phyloP scores from a whole-genome alignment of 2,113 vertebrate genomes.

The Mormyrus iriodes region DNA sequence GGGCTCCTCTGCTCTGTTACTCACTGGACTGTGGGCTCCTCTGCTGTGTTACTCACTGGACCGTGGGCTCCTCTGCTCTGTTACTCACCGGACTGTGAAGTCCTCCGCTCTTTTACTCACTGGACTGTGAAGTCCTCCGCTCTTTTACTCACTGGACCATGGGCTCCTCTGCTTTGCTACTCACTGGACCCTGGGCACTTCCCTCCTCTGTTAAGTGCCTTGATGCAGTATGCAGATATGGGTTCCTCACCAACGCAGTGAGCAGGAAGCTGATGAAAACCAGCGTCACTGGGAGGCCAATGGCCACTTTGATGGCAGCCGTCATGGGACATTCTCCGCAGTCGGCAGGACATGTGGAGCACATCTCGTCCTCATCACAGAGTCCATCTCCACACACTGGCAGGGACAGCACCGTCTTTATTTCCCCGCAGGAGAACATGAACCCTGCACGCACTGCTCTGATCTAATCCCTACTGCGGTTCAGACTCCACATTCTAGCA shows the following conservation, averaged over 20 bases:
- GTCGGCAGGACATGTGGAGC: conserved; percentile 66
- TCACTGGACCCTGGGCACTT: neutral
- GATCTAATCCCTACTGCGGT: neutral
- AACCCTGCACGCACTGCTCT: neutral
- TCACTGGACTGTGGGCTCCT: neutral
- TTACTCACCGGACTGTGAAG: too few relatives aligned
- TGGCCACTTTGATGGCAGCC: conserved; percentile 48
- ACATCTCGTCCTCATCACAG: conserved; percentile 70
- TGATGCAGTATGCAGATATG: neutral
- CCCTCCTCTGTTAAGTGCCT: neutral
- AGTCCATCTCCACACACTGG: conserved; percentile 67
- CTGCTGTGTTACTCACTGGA: too few relatives aligned
- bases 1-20: neutral
- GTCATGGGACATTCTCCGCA: conserved; percentile 69
- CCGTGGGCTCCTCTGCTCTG: too few relatives aligned
- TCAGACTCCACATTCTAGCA: neutral
- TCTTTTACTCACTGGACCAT: neutral
- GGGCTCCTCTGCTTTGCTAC: neutral
- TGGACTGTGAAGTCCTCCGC: too few relatives aligned
- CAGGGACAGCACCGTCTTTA: conserved; percentile 10
- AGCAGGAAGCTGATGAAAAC: conserved; percentile 61
- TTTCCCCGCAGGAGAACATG: neutral
- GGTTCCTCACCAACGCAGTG: conserved; percentile 56
- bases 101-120: too few relatives aligned
- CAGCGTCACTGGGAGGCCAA: conserved; percentile 63